These are phyloP conservation scores for Biston stratarius DNA, from an alignment of 2,888 invertebrate species.

Conservation along the genomic window DNA sequence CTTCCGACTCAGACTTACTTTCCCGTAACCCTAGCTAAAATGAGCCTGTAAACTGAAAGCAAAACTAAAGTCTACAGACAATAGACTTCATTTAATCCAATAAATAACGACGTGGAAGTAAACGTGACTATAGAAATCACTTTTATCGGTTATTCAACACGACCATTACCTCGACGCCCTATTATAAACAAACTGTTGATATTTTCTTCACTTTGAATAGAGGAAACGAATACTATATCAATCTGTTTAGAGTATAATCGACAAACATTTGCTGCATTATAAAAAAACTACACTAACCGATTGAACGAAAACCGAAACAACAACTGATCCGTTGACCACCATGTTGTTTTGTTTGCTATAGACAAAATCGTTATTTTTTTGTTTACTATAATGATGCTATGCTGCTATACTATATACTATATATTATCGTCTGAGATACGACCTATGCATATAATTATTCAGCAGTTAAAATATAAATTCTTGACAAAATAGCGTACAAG, in stretches of 20 bases:
- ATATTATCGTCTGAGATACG: too few relatives aligned
- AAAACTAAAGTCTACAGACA: conserved; percentile 28
- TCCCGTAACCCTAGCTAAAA: conserved; percentile 15
- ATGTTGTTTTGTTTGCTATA: conserved; percentile 71
- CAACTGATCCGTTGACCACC: conserved; percentile 75
- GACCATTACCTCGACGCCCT: conserved; percentile 49
- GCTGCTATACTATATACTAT: too few relatives aligned
- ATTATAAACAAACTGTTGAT: conserved; percentile 25
- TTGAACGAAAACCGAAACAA: conserved; percentile 50
- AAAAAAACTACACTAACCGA: conserved; percentile 47
- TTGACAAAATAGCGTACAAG: too few relatives aligned
- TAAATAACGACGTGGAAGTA: conserved; percentile 57
- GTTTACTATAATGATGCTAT: too few relatives aligned
- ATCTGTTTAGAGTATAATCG: conserved; percentile 27
- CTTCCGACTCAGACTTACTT: conserved; percentile 18
- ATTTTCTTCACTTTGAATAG: conserved; percentile 4
- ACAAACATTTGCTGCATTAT: conserved; percentile 31
- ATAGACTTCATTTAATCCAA: conserved; percentile 58
- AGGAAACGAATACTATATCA: conserved; percentile 23
- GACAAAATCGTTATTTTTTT: not conserved
- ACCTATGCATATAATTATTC: too few relatives aligned
- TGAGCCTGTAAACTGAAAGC: conserved; percentile 29
- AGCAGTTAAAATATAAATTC: too few relatives aligned
- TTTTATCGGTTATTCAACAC: conserved; percentile 62
- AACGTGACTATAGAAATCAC: conserved; percentile 61